Conservation (phyloP, 2,113 vertebrate genomes). For the Nothocercus julius region DNA sequence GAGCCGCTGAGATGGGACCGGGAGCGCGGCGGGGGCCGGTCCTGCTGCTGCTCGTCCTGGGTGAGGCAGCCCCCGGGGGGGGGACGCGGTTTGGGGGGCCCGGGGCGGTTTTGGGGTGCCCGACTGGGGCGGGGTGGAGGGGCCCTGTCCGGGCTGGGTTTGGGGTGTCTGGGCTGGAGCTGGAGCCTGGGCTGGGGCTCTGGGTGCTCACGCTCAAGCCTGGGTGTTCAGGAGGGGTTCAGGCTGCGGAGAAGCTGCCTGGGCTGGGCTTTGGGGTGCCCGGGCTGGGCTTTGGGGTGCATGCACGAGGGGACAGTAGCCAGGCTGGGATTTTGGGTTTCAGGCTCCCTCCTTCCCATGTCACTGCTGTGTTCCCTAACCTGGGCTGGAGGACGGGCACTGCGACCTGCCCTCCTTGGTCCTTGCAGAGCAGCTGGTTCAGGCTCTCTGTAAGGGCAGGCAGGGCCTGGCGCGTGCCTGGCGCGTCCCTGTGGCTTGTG, state of each 20-base stretch:
- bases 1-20: neutral
- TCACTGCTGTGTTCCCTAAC: accelerated
- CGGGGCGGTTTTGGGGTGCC: neutral
- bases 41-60: neutral
- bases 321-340: neutral
- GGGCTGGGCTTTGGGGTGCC: too few species aligned
- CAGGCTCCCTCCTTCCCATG: neutral
- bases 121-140: too few species aligned
- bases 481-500: accelerated
- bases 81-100: too few species aligned
- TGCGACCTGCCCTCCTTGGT: accelerated
- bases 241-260: too few species aligned
- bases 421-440: neutral
- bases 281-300: neutral
- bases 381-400: neutral
- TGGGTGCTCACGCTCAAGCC: too few species aligned
- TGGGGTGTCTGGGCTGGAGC: too few species aligned
- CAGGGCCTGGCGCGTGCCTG: neutral
- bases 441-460: neutral
- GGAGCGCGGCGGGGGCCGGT: neutral
- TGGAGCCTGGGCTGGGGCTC: too few species aligned
- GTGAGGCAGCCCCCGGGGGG: neutral
- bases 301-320: too few species aligned
- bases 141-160: neutral
- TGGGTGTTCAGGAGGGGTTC: too few species aligned